phyloP scores from a whole-genome alignment of 2,888 invertebrate species.

The Euphydryas editha region DNA sequence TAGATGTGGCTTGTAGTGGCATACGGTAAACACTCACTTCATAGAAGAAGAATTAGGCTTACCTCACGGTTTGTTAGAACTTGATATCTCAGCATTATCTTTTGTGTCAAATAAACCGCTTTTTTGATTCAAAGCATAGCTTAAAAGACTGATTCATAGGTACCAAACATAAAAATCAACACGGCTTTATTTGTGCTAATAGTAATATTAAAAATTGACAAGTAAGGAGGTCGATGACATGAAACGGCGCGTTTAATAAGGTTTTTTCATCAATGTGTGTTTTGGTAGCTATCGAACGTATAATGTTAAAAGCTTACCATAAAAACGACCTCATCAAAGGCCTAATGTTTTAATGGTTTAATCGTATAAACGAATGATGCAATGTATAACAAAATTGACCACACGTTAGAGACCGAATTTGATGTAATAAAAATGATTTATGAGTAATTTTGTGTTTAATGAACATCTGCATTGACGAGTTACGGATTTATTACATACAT shows the following conservation, averaged over 20 bases:
- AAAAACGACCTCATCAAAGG: conserved; percentile 11
- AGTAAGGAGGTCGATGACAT: no score
- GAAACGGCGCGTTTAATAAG: not conserved
- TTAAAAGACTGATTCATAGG: no score
- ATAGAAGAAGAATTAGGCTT: no score
- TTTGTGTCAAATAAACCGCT: no score
- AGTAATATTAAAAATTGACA: no score
- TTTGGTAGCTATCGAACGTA: not conserved
- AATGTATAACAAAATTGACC: conserved; percentile 16
- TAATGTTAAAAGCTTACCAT: not conserved
- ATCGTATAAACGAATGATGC: not conserved
- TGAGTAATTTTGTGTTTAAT: conserved; percentile 12
- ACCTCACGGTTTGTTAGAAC: no score
- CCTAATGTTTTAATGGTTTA: not conserved
- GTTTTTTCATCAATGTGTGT: not conserved
- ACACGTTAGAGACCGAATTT: conserved; percentile 23
- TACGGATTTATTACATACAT: not conserved
- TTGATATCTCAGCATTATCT: no score
- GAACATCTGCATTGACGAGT: conserved; percentile 26
- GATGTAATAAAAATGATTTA: conserved; percentile 29
- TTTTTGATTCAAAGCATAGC: no score
- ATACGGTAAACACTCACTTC: no score
- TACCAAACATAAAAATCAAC: no score
- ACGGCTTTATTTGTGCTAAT: no score
- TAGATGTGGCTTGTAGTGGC: no score